Conservation (phyloP, 1,140 invertebrate genomes). For the Thaumatotibia leucotreta region DNA sequence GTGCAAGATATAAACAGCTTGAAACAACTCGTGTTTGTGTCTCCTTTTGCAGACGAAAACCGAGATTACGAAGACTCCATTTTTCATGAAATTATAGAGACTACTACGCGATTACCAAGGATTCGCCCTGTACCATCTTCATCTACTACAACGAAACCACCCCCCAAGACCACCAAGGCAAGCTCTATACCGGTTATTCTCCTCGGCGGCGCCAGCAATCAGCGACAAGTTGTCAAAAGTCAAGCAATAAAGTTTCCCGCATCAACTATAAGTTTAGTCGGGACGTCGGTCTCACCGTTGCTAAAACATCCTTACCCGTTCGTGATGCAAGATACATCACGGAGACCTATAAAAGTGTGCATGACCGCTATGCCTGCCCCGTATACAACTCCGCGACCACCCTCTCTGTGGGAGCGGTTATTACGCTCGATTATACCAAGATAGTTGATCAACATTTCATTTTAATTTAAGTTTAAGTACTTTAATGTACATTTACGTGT, state of each 20-base stretch:
- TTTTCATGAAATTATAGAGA: slow-evolving; percentile 60
- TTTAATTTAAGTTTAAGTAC: neutral
- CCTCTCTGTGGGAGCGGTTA: slow-evolving; percentile 45
- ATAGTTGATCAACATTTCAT: slow-evolving; percentile 5
- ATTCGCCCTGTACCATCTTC: no score
- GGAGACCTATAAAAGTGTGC: slow-evolving; percentile 47
- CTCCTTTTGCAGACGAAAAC: slow-evolving; percentile 40
- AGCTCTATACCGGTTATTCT: slow-evolving; percentile 44
- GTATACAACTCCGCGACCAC: slow-evolving; percentile 32
- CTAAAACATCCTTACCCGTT: slow-evolving; percentile 56
- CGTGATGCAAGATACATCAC: slow-evolving; percentile 33
- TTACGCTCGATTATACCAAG: slow-evolving; percentile 49
- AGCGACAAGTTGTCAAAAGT: slow-evolving; percentile 36
- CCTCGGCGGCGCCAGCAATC: slow-evolving; percentile 44
- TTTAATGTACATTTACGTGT: neutral
- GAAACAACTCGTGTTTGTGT: slow-evolving; percentile 47
- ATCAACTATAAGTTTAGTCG: slow-evolving; percentile 47
- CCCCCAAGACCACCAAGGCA: slow-evolving; percentile 24
- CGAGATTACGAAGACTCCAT: slow-evolving; percentile 65
- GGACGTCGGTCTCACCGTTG: slow-evolving; percentile 46
- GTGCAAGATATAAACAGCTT: slow-evolving; percentile 66
- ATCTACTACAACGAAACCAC: slow-evolving; percentile 5
- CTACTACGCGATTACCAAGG: slow-evolving; percentile 26
- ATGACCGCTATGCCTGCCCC: slow-evolving; percentile 37
- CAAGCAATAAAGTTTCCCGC: slow-evolving; percentile 36